Conservation (phyloP, 1,140 invertebrate species). For the Procambarus clarkii region DNA sequence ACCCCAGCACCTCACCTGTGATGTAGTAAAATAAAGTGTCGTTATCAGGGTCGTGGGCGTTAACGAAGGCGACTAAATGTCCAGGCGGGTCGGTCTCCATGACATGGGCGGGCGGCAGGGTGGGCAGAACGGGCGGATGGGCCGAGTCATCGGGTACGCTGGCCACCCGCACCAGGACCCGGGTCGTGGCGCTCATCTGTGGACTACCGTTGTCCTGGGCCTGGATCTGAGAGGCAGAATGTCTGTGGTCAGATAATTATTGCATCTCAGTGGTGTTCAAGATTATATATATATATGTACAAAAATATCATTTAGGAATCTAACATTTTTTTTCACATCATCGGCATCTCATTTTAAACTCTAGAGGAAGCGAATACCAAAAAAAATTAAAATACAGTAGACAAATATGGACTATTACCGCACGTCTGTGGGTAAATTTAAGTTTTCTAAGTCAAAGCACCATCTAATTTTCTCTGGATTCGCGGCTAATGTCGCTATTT, state of each 20-base stretch:
- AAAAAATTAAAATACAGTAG: too few relatives aligned
- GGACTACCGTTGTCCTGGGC: conserved; percentile 86
- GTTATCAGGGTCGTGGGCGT: conserved; percentile 88
- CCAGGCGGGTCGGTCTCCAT: conserved; percentile 88
- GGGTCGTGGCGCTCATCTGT: conserved; percentile 82
- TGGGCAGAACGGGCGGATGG: conserved; percentile 43
- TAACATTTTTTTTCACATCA: too few relatives aligned
- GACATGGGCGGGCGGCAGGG: conserved; percentile 57
- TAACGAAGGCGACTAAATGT: conserved; percentile 87
- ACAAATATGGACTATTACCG: too few relatives aligned
- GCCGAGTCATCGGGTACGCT: conserved; percentile 67
- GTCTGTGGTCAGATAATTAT: too few relatives aligned
- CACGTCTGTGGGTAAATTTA: not conserved
- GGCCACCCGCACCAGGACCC: conserved; percentile 79
- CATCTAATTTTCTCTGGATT: conserved; percentile 5
- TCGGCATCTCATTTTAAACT: too few relatives aligned
- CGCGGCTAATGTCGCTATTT: not conserved
- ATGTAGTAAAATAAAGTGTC: conserved; percentile 94
- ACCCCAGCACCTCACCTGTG: conserved; percentile 76
- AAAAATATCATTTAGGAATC: too few relatives aligned
- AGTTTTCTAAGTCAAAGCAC: not conserved
- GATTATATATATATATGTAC: too few relatives aligned
- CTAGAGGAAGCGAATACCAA: too few relatives aligned
- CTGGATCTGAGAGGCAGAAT: conserved; percentile 75
- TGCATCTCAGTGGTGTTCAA: too few relatives aligned